Percentiles rank a stretch among this genome's conserved stretches.
phyloP scores from a whole-genome alignment of 2,113 vertebrate genomes.

The Megaceryle torquata region DNA sequence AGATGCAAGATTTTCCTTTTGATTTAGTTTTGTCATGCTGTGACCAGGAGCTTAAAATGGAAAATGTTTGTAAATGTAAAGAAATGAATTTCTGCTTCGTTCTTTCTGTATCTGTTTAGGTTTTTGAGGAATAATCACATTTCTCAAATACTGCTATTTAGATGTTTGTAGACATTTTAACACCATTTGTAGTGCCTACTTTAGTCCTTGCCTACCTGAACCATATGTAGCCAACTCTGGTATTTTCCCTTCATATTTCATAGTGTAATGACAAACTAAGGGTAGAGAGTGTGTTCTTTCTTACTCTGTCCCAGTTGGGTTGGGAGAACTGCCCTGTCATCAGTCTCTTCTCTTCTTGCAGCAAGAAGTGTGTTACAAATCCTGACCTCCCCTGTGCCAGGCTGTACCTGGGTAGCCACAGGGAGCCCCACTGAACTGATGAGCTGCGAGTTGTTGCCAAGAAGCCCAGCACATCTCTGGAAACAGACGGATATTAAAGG shows the following conservation, averaged over 20 bases:
- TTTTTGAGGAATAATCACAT: not conserved
- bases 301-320: rapidly evolving
- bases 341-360: not conserved
- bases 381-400: not conserved
- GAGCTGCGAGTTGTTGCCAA: not conserved
- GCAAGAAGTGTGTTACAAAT: not conserved
- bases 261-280: not conserved
- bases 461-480: not conserved
- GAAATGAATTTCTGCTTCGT: not conserved
- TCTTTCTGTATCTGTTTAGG: not conserved
- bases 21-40: not conserved
- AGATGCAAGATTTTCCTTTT: not conserved
- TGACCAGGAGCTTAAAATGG: not conserved
- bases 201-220: not conserved
- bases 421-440: not conserved
- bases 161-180: not conserved
- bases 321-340: not conserved
- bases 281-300: not conserved
- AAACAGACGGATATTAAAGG: not conserved
- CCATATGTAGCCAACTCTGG: not conserved
- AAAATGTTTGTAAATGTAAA: not conserved
- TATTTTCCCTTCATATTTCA: not conserved
- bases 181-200: not conserved
- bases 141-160: not conserved
- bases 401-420: not conserved